Evolutionary conservation across 2,888 invertebrate genomes (phyloP).

Genomic region (Troides helena): DNA sequence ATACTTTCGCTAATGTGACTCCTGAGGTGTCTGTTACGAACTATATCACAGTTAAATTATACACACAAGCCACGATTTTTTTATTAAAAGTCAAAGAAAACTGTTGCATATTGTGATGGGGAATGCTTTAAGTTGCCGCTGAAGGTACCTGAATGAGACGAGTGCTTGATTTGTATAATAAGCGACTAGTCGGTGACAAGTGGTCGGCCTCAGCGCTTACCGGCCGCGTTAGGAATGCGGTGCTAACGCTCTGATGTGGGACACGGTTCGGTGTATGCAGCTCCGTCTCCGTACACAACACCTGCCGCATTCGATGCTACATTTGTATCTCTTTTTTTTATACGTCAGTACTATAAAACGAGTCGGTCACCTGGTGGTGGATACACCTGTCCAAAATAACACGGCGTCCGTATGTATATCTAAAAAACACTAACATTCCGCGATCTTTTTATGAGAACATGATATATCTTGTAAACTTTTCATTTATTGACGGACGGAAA

Average conservation of each 20-base stretch:
- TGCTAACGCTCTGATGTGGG: slow-evolving; percentile 31
- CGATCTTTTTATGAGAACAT: no score
- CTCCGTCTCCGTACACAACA: slow-evolving; percentile 17
- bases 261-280: slow-evolving; percentile 33
- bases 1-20: no score
- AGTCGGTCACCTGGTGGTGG: no score
- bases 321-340: no score
- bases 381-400: not conserved
- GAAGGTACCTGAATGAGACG: not conserved
- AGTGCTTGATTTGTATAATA: slow-evolving; percentile 9
- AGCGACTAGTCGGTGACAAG: slow-evolving; percentile 14
- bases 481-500: no score
- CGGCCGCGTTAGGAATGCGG: slow-evolving; percentile 70
- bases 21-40: no score
- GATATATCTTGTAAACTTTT: no score
- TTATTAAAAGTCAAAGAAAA: no score
- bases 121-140: not conserved
- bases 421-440: not conserved
- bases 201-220: slow-evolving; percentile 52
- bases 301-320: slow-evolving; percentile 13
- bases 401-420: not conserved
- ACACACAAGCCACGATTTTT: no score
- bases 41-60: no score
- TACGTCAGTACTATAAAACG: no score
- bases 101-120: not conserved